phyloP scores from a whole-genome alignment of 2,888 invertebrate species.

The Geotrupes spiniger region DNA sequence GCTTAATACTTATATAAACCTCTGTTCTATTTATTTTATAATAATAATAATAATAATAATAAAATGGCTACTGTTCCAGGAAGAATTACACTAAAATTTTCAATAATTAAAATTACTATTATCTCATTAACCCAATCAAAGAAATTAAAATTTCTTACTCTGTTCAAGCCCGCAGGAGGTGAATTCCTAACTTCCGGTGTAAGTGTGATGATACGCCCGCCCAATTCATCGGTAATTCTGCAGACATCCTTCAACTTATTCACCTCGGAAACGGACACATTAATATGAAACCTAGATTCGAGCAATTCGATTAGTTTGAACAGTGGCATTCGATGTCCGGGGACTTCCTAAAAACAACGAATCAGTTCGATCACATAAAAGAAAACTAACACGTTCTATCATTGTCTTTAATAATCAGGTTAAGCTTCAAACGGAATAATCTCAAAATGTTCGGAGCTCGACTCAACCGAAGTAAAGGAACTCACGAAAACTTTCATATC shows the following conservation, averaged over 20 bases:
- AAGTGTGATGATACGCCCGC: conserved; percentile 69
- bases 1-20: too few species aligned
- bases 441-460: conserved; percentile 13
- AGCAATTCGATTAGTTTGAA: conserved; percentile 80
- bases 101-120: background rate
- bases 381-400: too few species aligned
- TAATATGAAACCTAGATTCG: conserved; percentile 75
- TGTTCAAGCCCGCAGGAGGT: conserved; percentile 49
- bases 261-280: conserved; percentile 69
- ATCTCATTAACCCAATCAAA: background rate
- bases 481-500: conserved; percentile 28
- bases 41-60: conserved; percentile 11
- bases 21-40: too few species aligned
- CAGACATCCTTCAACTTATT: conserved; percentile 76
- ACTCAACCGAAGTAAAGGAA: conserved; percentile 16
- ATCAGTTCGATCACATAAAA: too few species aligned
- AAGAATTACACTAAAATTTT: too few species aligned
- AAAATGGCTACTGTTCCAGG: conserved; percentile 5
- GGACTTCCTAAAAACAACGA: conserved; percentile 66
- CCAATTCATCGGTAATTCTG: conserved; percentile 61
- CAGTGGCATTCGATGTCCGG: conserved; percentile 70
- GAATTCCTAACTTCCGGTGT: conserved; percentile 58
- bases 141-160: conserved; percentile 28
- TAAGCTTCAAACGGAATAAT: conserved; percentile 20
- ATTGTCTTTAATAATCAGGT: conserved; percentile 17